Evolutionary conservation across 1,140 invertebrate species (phyloP), one percentile per base, ranked within the genome.

Genomic region (Hesperophylax magnus): DNA sequence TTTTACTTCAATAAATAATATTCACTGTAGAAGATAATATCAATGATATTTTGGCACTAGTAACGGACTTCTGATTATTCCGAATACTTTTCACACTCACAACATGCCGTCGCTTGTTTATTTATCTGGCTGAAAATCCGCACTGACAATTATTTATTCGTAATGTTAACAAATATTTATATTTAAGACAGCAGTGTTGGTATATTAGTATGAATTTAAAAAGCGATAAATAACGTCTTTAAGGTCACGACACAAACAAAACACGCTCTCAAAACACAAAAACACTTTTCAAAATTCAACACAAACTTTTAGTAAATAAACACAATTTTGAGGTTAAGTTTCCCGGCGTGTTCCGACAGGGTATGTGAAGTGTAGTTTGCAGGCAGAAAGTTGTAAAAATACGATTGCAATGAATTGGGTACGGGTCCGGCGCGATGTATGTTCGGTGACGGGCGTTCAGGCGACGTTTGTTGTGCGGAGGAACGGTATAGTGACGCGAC

Each of bases 251-350:
- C 72, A 52, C 56, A 76, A 75, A 75, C 22, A 76, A 76, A 75
- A 75, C 22, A 76, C 71, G 71, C 72, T 76, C 27, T 76, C 72
- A 76, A 76, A 76, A 76, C 72, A 76, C 53, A 58, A 58, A 72
- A 60, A 60, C 72, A 76, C 72, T 76, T 34, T 60, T 20, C 39
- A 47, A 47, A 47, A 72, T 72, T 53, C 39, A 72, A 72, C 54
- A 60, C 72, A 60, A 76, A 76, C 72, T 76, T 18, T 17, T 56
- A n/a, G 71, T 75, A 75, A 75, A 75, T 53, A 76, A 31, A 31
- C 15, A 24, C 20, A 54, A 22, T 72, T 76, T 76, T 76, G 54
- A 76, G 72, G 72, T 76, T 76, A 76, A 31, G 72, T 76, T 76
- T 76, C 61, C 56, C 72, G 56, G 54, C 72, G 56, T 14, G 31